Conservation (phyloP, 1,140 invertebrate genomes). For the Thereuonema tuberculata region DNA sequence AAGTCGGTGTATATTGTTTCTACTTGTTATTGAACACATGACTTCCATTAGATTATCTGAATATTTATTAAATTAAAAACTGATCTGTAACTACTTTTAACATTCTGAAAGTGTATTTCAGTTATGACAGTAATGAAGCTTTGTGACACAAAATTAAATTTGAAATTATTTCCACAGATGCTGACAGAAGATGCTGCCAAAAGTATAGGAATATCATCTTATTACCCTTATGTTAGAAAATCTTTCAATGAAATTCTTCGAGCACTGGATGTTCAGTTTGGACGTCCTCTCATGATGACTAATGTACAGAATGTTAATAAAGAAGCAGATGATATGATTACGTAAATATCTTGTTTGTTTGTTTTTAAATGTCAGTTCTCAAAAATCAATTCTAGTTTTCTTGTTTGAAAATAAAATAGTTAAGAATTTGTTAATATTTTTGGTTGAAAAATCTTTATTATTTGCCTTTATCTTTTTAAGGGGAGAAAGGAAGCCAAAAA, state of each 20-base stretch:
- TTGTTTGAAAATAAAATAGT: no score
- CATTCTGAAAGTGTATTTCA: no score
- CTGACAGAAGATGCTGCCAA: slow-evolving; percentile 87
- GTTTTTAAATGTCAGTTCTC: neutral
- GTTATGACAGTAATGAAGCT: no score
- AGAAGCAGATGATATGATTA: slow-evolving; percentile 89
- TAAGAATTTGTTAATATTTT: no score
- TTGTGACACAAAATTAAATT: no score
- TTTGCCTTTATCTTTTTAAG: slow-evolving; percentile 22
- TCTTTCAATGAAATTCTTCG: slow-evolving; percentile 92
- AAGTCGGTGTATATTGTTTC: no score
- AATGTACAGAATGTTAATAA: slow-evolving; percentile 92
- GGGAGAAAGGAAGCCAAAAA: slow-evolving; percentile 92
- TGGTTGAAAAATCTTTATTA: no score
- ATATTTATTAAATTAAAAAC: no score
- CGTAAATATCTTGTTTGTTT: slow-evolving; percentile 36
- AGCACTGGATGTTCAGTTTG: slow-evolving; percentile 91
- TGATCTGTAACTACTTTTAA: no score
- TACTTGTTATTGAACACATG: no score
- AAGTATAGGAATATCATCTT: slow-evolving; percentile 90
- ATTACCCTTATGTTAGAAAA: slow-evolving; percentile 86
- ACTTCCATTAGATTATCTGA: no score
- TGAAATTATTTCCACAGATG: no score
- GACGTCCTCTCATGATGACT: slow-evolving; percentile 87
- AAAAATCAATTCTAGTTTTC: neutral